Percentiles rank a stretch among this genome's conserved stretches.
These are phyloP conservation scores for Cyanoderma ruficeps DNA, from an alignment of 2,113 vertebrate genomes.

Conservation along the genomic window DNA sequence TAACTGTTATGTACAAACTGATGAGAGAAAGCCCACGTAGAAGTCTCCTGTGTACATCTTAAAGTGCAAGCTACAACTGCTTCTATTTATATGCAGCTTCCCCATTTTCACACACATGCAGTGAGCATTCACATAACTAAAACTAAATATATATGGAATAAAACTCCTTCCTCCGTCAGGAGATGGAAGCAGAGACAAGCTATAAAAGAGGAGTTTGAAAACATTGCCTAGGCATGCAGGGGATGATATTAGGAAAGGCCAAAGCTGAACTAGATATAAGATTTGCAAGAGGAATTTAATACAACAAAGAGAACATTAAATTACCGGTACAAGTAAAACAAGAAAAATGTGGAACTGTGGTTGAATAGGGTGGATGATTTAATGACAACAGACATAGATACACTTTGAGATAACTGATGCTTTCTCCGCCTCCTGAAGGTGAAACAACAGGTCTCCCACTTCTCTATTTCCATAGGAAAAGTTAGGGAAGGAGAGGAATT, in stretches of 20 bases:
- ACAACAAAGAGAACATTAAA: neutral
- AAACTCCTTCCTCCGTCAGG: slow-evolving; percentile 20
- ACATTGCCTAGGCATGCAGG: neutral
- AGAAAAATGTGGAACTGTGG: neutral
- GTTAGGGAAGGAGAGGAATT: neutral
- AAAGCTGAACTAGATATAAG: neutral
- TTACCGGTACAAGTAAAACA: neutral
- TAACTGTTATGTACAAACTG: neutral
- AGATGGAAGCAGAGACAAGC: slow-evolving; percentile 37
- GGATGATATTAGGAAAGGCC: neutral
- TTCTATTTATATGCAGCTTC: neutral
- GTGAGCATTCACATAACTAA: neutral
- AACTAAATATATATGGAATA: neutral
- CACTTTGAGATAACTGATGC: neutral
- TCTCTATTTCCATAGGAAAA: neutral
- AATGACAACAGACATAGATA: neutral
- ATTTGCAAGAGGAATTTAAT: neutral
- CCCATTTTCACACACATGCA: neutral
- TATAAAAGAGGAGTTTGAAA: neutral
- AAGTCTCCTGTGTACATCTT: neutral
- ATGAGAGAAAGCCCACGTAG: neutral
- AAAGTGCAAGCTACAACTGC: neutral
- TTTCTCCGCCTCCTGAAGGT: neutral
- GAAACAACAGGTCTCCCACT: neutral
- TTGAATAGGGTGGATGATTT: neutral